phyloP scores from a whole-genome alignment of 64 coral and sea anemone genomes.

The Montipora cactus region DNA sequence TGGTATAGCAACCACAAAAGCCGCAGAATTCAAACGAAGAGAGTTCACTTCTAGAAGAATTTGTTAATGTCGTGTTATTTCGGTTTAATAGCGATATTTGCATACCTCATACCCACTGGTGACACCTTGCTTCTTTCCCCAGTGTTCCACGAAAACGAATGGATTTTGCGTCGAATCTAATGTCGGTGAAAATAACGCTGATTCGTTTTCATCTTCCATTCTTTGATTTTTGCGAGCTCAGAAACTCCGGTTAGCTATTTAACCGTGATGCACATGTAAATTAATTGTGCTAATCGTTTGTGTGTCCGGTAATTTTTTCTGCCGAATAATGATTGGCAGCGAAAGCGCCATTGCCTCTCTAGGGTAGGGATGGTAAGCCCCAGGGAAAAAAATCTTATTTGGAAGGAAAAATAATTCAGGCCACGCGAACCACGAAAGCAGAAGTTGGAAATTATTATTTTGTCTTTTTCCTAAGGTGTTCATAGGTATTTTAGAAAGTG shows the following conservation, averaged over 20 bases:
- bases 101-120: conserved; percentile 33
- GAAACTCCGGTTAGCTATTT: background rate
- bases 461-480: too few species aligned
- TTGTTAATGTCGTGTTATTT: background rate
- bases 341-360: background rate
- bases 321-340: conserved; percentile 30
- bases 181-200: background rate
- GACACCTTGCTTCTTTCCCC: background rate
- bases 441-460: too few species aligned
- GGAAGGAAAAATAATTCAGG: background rate
- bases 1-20: background rate
- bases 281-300: background rate
- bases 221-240: background rate
- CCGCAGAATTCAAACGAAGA: conserved; percentile 48
- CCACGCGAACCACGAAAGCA: background rate
- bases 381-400: background rate
- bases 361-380: conserved; percentile 10
- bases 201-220: background rate
- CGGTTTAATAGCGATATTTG: background rate
- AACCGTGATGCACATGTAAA: conserved; percentile 25
- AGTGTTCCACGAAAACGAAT: background rate
- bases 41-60: background rate
- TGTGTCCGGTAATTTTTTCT: background rate
- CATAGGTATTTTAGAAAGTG: too few species aligned
- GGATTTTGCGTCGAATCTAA: background rate